Evolutionary conservation across 2,797 vertebrate species (phyloP).

Genomic region (Sebastes melanostomus): DNA sequence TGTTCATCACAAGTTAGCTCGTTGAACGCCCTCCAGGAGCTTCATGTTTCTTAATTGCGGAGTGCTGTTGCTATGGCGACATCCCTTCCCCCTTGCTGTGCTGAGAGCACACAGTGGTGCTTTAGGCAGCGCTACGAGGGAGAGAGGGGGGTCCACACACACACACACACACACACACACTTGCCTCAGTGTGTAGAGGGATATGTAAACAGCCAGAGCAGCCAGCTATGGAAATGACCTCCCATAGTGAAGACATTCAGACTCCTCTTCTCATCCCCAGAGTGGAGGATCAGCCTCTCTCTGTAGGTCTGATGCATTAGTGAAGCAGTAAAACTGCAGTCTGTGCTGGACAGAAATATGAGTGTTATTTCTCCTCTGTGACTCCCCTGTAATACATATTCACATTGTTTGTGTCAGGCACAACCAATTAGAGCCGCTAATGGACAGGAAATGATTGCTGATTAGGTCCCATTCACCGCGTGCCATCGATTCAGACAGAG

Average conservation of each 20-base stretch:
- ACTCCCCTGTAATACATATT: neutral
- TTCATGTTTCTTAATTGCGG: slow-evolving; percentile 54
- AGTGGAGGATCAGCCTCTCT: neutral
- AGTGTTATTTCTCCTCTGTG: neutral
- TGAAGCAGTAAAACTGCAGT: slow-evolving; percentile 1
- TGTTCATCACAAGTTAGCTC: slow-evolving; percentile 28
- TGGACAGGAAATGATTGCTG: slow-evolving; percentile 32
- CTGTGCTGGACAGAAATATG: neutral
- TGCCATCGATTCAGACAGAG: neutral
- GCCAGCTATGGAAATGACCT: slow-evolving; percentile 16
- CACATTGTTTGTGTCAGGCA: neutral
- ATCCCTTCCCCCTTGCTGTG: slow-evolving; percentile 29
- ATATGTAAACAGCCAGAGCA: slow-evolving; percentile 23
- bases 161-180: slow-evolving; percentile 15
- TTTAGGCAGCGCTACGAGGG: slow-evolving; percentile 22
- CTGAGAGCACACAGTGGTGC: slow-evolving; percentile 16
- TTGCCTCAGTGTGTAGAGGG: slow-evolving; percentile 8
- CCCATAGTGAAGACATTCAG: slow-evolving; percentile 21
- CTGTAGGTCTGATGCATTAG: neutral
- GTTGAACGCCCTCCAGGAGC: slow-evolving; percentile 42
- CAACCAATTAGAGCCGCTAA: slow-evolving; percentile 32
- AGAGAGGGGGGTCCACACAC: neutral
- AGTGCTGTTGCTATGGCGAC: slow-evolving; percentile 73
- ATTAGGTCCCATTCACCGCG: neutral
- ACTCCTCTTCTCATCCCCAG: neutral